A percentile compares a stretch with the other conserved stretches of the same genome.
These are phyloP conservation scores for Lycopodina hypogea DNA, from an alignment of 37 sponge, comb jelly and placozoan genomes.

Conservation along the genomic window DNA sequence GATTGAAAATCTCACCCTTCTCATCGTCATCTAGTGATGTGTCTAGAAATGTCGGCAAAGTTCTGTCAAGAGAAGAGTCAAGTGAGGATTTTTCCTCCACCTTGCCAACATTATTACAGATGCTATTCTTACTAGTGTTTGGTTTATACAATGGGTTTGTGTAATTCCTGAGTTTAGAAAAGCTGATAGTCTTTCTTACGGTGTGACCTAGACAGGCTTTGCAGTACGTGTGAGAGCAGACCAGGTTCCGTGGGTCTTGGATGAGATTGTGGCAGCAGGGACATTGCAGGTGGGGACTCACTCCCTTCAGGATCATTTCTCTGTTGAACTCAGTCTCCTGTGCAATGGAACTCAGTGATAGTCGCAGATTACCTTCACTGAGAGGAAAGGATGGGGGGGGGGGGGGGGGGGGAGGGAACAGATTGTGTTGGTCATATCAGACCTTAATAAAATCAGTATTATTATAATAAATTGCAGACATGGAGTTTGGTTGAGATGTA, in stretches of 20 bases:
- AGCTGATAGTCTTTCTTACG: background rate
- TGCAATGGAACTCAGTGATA: background rate
- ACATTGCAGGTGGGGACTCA: slow-evolving; percentile 49
- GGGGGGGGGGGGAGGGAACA: background rate
- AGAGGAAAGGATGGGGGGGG: background rate
- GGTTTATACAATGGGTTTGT: background rate
- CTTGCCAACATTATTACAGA: too few relatives aligned
- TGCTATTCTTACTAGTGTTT: background rate
- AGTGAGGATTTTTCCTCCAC: background rate
- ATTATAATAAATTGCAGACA: too few relatives aligned
- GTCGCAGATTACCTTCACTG: background rate
- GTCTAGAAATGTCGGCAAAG: background rate
- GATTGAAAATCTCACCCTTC: background rate
- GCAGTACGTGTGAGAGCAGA: slow-evolving; percentile 57
- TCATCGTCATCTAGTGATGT: background rate
- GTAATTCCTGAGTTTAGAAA: background rate
- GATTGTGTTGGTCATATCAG: too few relatives aligned
- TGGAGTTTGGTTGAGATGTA: too few relatives aligned
- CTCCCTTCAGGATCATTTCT: slow-evolving; percentile 13
- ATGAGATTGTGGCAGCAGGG: slow-evolving; percentile 27
- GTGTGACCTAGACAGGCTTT: slow-evolving; percentile 30
- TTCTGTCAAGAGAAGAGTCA: background rate
- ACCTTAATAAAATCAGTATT: too few relatives aligned
- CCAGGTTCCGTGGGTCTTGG: slow-evolving; percentile 41
- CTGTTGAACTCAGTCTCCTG: slow-evolving; percentile 5